Percentiles rank a stretch among this genome's conserved stretches.
Evolutionary conservation across 2,888 invertebrate species (phyloP).

Genomic region (Macrosoma leucophasiata): DNA sequence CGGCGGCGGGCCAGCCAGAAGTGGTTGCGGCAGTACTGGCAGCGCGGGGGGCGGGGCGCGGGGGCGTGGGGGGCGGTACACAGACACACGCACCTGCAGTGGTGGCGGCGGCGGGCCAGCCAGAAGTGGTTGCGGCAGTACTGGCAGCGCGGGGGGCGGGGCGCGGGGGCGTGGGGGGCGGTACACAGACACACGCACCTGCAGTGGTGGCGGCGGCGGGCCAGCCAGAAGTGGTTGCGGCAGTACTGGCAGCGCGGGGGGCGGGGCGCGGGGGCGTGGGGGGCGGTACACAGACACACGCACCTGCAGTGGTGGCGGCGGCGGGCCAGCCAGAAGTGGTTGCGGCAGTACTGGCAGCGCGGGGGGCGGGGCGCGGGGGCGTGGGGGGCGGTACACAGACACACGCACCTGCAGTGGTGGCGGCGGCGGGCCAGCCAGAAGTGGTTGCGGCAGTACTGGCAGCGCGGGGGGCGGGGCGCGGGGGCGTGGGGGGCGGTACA

Average conservation of each 20-base stretch:
- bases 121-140: conserved; percentile 93
- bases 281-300: too few relatives aligned
- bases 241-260: conserved; percentile 93
- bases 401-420: conserved; percentile 93
- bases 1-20: conserved; percentile 93
- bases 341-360: conserved; percentile 91
- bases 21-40: conserved; percentile 90
- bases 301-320: conserved; percentile 97
- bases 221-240: conserved; percentile 92
- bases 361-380: conserved; percentile 92
- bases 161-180: too few relatives aligned
- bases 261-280: too few relatives aligned
- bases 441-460: conserved; percentile 90
- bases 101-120: conserved; percentile 92
- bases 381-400: too few relatives aligned
- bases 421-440: conserved; percentile 93
- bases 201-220: conserved; percentile 94
- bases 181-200: too few relatives aligned
- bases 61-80: too few relatives aligned
- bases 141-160: conserved; percentile 90
- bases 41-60: conserved; percentile 91
- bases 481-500: too few relatives aligned
- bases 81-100: conserved; percentile 91
- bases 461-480: conserved; percentile 91
- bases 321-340: conserved; percentile 91